phyloP scores from a whole-genome alignment of 2,113 vertebrate species.

The Daubentonia madagascariensis region DNA sequence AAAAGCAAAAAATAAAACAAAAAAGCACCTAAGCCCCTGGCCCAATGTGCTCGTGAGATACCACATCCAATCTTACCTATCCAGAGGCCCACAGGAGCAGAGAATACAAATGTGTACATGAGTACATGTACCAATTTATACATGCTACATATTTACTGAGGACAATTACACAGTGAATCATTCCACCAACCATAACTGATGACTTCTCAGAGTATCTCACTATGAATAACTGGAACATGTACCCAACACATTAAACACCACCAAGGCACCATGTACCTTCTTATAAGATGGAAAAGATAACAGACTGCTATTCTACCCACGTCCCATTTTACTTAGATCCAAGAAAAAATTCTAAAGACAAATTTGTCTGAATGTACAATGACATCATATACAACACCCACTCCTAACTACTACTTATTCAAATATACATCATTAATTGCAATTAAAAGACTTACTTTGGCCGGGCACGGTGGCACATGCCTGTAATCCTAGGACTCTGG shows the following conservation, averaged over 20 bases:
- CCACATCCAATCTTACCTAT: neutral
- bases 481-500: too few relatives aligned
- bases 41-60: neutral
- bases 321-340: neutral
- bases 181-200: neutral
- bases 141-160: neutral
- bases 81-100: neutral
- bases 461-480: too few relatives aligned
- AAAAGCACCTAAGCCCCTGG: neutral
- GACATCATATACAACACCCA: neutral
- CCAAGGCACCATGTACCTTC: neutral
- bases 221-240: neutral
- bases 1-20: neutral
- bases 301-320: neutral
- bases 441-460: neutral
- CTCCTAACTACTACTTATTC: neutral
- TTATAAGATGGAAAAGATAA: neutral
- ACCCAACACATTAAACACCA: neutral
- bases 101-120: neutral
- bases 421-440: neutral
- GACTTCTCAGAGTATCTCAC: neutral
- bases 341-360: neutral
- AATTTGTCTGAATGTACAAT: neutral
- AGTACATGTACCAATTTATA: neutral
- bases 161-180: neutral